A percentile compares a stretch with the other conserved stretches of the same genome.
Conservation (phyloP, 2,888 invertebrate species). For the Himalopsyche anomala region DNA sequence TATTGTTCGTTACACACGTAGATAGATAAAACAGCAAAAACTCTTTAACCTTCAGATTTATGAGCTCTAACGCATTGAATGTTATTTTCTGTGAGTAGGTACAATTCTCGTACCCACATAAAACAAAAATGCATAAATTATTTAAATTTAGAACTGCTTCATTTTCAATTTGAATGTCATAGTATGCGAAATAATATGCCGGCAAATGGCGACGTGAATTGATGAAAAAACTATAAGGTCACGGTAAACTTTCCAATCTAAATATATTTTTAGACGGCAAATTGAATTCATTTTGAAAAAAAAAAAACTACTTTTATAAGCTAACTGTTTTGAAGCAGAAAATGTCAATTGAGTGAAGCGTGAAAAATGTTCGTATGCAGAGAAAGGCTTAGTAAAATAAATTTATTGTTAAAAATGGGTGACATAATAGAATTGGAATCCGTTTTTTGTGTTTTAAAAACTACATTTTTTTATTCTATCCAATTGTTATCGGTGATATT, state of each 20-base stretch:
- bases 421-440: too few relatives aligned
- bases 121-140: slow-evolving; percentile 19
- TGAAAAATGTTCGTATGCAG: too few relatives aligned
- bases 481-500: too few relatives aligned
- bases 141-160: slow-evolving; percentile 8
- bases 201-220: background rate
- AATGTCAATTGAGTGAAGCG: too few relatives aligned
- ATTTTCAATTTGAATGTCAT: slow-evolving; percentile 26
- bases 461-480: too few relatives aligned
- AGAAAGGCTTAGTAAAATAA: too few relatives aligned
- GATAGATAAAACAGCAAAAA: background rate
- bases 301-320: too few relatives aligned
- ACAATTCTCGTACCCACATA: background rate
- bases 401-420: too few relatives aligned
- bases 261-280: slow-evolving; percentile 3
- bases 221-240: slow-evolving; percentile 19
- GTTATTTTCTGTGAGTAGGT: background rate
- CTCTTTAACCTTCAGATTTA: background rate
- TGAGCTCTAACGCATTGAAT: background rate
- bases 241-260: slow-evolving; percentile 27
- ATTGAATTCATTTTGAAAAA: background rate
- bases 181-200: background rate
- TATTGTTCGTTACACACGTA: background rate
- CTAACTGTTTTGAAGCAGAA: too few relatives aligned
- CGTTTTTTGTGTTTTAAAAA: too few relatives aligned